phyloP scores from a whole-genome alignment of 2,113 vertebrate species.

The Leucosticte australis region DNA sequence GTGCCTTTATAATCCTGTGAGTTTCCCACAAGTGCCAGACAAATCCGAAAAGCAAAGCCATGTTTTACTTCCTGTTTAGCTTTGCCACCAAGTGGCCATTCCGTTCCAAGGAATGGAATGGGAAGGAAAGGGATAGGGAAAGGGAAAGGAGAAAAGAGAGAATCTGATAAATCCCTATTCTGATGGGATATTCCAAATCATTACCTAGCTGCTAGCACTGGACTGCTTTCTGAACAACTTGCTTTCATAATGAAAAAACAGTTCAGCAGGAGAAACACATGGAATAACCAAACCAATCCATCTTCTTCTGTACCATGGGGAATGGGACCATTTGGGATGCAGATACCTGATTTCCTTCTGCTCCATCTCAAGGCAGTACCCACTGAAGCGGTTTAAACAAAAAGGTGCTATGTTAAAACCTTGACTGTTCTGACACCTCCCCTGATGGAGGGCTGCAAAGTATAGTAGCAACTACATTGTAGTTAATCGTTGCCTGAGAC shows the following conservation, averaged over 20 bases:
- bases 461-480: not conserved
- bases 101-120: not conserved
- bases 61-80: not conserved
- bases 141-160: not conserved
- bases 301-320: not conserved
- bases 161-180: not conserved
- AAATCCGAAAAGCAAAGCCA: not conserved
- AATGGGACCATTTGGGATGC: not conserved
- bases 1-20: not conserved
- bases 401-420: not conserved
- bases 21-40: not conserved
- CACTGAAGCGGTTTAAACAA: not conserved
- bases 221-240: not conserved
- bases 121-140: not conserved
- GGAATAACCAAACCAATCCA: not conserved
- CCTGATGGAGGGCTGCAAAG: not conserved
- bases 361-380: not conserved
- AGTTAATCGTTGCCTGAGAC: not conserved
- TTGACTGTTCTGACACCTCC: not conserved
- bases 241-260: not conserved
- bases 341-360: not conserved
- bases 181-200: not conserved
- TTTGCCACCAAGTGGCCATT: conserved; percentile 50
- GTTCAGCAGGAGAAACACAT: not conserved
- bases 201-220: not conserved